Evolutionary conservation across 2,888 invertebrate genomes (phyloP).

Genomic region (Eristalinus sepulchralis): DNA sequence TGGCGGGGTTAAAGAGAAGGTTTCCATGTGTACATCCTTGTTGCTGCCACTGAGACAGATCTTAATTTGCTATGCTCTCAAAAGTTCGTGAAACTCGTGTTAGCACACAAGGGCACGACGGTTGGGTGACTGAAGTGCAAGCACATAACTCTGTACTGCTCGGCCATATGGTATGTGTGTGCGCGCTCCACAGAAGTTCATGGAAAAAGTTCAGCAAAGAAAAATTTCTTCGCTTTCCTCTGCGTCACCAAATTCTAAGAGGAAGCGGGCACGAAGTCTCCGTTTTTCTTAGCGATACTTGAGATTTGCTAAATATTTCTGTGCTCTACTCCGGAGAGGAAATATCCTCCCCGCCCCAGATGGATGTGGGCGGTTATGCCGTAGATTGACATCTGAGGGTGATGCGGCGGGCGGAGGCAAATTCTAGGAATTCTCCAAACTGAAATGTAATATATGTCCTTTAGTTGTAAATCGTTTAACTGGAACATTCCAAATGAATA

Average conservation of each 20-base stretch:
- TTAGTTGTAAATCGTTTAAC: slow-evolving; percentile 64
- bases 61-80: slow-evolving; percentile 55
- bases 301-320: slow-evolving; percentile 48
- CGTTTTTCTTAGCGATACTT: slow-evolving; percentile 9
- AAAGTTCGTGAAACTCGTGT: slow-evolving; percentile 56
- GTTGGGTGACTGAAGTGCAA: background rate
- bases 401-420: background rate
- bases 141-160: background rate
- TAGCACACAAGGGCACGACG: slow-evolving; percentile 6
- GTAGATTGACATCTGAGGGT: background rate
- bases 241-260: slow-evolving; percentile 23
- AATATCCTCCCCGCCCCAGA: slow-evolving; percentile 4
- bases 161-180: background rate
- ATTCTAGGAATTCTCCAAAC: slow-evolving; percentile 47
- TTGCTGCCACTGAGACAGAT: slow-evolving; percentile 47
- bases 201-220: slow-evolving; percentile 40
- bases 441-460: slow-evolving; percentile 61
- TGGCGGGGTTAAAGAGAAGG: background rate
- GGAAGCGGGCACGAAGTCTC: background rate
- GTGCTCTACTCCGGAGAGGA: slow-evolving; percentile 6
- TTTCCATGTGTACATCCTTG: slow-evolving; percentile 39
- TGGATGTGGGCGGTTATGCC: slow-evolving; percentile 6
- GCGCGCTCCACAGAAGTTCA: slow-evolving; percentile 45
- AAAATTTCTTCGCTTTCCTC: slow-evolving; percentile 14
- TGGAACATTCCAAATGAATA: slow-evolving; percentile 50